Percentiles rank a stretch among this genome's conserved stretches.
Evolutionary conservation across 2,113 vertebrate species (phyloP).

Genomic region (Glaucomys volans): DNA sequence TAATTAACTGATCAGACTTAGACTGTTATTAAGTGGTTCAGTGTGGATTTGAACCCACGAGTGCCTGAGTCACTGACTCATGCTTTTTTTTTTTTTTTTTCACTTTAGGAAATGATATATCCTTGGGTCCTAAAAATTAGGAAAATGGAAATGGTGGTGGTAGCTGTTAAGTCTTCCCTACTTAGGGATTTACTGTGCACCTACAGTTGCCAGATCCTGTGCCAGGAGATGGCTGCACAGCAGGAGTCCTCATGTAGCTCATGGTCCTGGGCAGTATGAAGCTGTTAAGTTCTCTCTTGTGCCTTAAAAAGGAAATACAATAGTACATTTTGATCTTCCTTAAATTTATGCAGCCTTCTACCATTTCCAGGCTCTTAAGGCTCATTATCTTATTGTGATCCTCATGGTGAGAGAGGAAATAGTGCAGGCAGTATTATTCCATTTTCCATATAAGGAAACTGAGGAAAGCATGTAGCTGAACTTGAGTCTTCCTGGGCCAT

Average conservation of each 20-base stretch:
- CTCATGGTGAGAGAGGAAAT: background rate
- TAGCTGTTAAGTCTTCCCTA: background rate
- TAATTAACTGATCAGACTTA: background rate
- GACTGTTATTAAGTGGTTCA: background rate
- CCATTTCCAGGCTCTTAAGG: background rate
- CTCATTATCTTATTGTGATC: slow-evolving; percentile 7
- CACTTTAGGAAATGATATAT: background rate
- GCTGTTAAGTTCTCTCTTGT: background rate
- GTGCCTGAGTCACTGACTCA: background rate
- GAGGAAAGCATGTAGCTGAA: background rate
- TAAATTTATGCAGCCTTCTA: background rate
- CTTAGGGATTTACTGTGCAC: background rate
- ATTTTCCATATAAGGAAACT: background rate
- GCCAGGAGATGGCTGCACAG: background rate
- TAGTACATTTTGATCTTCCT: background rate
- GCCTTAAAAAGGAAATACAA: background rate
- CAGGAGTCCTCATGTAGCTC: background rate
- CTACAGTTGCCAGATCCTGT: background rate
- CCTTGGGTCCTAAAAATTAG: background rate
- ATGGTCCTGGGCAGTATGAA: background rate
- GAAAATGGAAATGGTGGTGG: background rate
- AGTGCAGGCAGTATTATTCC: background rate
- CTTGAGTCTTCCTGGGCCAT: background rate
- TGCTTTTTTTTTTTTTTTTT: background rate
- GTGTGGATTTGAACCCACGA: background rate